Conservation (phyloP, 2,113 vertebrate genomes). For the Brienomyrus longianalis region DNA sequence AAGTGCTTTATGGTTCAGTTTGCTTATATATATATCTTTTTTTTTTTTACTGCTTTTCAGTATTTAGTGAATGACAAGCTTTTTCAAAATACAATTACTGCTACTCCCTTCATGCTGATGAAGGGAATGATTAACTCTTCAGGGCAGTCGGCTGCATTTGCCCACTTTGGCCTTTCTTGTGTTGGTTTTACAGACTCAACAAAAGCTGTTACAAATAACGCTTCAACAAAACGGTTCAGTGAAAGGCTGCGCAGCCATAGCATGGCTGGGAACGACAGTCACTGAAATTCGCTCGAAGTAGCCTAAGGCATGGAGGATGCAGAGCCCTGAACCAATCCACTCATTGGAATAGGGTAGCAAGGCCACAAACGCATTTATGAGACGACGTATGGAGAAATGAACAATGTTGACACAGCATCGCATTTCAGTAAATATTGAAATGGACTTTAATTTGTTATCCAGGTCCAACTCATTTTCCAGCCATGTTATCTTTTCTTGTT, state of each 20-base stretch:
- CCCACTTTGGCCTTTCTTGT: background rate
- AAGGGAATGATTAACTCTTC: background rate
- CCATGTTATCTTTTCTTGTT: constrained; percentile 11
- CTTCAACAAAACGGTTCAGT: background rate
- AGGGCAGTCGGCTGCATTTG: background rate
- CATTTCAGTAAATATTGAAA: constrained; percentile 52
- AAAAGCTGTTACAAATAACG: background rate
- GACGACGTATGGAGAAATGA: background rate
- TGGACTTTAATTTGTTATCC: constrained; percentile 37
- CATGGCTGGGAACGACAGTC: no score
- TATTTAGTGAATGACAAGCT: background rate
- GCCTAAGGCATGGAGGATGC: constrained; percentile 18
- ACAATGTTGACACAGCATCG: constrained; percentile 49
- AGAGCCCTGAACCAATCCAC: constrained; percentile 31
- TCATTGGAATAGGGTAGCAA: background rate
- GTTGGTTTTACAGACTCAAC: background rate
- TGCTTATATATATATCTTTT: background rate
- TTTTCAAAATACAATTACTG: background rate
- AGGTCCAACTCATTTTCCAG: constrained; percentile 5
- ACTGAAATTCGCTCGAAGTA: background rate
- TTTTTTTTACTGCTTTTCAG: background rate
- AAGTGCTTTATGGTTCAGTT: background rate
- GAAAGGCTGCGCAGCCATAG: background rate
- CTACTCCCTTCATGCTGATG: background rate
- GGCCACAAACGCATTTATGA: background rate